Evolutionary conservation across 1,140 invertebrate species (phyloP).

Genomic region (Andrena cerasifolii): DNA sequence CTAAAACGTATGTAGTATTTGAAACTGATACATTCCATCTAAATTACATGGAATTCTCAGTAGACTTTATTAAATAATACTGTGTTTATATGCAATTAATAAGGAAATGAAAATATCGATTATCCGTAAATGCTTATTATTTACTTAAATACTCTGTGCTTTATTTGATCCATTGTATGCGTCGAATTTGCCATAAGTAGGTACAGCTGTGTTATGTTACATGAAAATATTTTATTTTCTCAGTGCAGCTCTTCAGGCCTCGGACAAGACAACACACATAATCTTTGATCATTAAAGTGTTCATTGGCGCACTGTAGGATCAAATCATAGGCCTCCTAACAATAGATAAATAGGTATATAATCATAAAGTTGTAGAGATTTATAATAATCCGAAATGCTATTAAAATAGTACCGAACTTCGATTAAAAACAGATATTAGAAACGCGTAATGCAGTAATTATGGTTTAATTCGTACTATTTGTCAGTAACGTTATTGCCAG

Average conservation of each 20-base stretch:
- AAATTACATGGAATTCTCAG: constrained; percentile 4
- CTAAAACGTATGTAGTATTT: constrained; percentile 12
- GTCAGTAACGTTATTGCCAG: neutral
- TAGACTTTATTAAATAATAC: neutral
- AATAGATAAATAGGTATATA: constrained; percentile 66
- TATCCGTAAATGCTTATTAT: constrained; percentile 17
- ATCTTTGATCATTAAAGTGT: constrained; percentile 41
- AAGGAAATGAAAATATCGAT: constrained; percentile 19
- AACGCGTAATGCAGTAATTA: neutral
- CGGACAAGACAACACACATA: constrained; percentile 41
- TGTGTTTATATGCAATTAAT: neutral
- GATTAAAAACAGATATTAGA: neutral
- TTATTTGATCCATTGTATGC: constrained; percentile 12
- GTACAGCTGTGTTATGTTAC: constrained; percentile 46
- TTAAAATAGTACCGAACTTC: neutral
- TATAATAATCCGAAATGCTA: constrained; percentile 36
- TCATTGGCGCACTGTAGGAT: constrained; percentile 54
- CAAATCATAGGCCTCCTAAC: constrained; percentile 69
- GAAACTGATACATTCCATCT: neutral
- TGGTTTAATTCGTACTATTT: neutral
- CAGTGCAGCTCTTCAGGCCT: constrained; percentile 46
- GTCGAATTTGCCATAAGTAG: constrained; percentile 54
- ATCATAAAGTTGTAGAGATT: constrained; percentile 56
- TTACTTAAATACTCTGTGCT: constrained; percentile 2
- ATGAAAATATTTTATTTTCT: constrained; percentile 59